Base-by-base conservation (phyloP, 2,888 invertebrate genomes). In the Amaurobius ferox region DNA sequence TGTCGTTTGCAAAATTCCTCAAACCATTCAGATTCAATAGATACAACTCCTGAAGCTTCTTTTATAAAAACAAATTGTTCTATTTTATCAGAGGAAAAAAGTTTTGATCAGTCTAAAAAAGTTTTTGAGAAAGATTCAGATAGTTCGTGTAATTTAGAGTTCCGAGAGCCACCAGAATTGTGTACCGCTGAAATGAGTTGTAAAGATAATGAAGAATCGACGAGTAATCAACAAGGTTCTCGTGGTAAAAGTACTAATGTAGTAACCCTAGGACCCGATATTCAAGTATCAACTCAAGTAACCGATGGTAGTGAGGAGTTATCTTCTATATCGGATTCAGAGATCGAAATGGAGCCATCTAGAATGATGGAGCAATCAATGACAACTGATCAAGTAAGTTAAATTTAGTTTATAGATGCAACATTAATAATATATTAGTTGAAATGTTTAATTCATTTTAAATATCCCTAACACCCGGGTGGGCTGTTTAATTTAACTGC, bases 301-400 rank as follows among this genome's bases (percentile, higher is more conserved):
- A 68, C 35, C 35, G 40, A 48, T 35, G 29, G 26, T 7, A 39
- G 67, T 55, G 86, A 74, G 19, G 86, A 74, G 19, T 35, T 48
- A 61, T 13, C 71, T 6, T 77, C 61, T n/a, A 61, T 19, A 40
- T 40, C 55, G 16, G 79, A 80, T 44, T 19, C 68, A 23, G 68
- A 81, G 23, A 68, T 62, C n/a, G 87, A 87, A 19, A 64, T 83
- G 29, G 73, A 68, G 23, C 87, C 87, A 16, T 87, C 78, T 19
- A 87, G 71, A 67, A 55, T 87, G 44, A 87, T 87, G 87, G 87
- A 87, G 39, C 87, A 87, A 61, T 48, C 78, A n/a, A 83, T 87
- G 83, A 83, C 83, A 19, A 83, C 87, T 39, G 87, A 87, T 67
- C 70, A 77, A 66, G 87, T 87, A 44, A 79, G 87, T 80, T n/a